Percentiles rank a stretch among this genome's conserved stretches.
Evolutionary conservation across 2,113 vertebrate species (phyloP).

Genomic region (Alosa alosa): DNA sequence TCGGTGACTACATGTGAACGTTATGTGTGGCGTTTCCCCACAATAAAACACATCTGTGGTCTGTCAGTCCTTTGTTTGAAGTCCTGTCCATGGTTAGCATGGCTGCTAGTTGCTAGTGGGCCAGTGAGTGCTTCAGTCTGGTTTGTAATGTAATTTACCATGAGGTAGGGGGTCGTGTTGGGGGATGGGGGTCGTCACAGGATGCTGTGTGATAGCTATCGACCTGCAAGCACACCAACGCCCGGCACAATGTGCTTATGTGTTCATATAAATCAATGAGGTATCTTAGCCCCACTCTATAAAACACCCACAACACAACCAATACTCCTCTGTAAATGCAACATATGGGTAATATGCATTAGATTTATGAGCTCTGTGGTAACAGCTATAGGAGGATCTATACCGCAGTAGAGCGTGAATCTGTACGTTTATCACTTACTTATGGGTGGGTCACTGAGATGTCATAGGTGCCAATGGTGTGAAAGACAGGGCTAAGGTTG

Average conservation of each 20-base stretch:
- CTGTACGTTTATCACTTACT: not conserved
- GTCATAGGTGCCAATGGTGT: not conserved
- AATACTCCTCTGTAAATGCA: not conserved
- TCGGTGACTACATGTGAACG: not conserved
- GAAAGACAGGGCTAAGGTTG: not conserved
- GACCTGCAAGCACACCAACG: constrained; percentile 26
- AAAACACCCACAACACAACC: not conserved
- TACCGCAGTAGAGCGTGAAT: not conserved
- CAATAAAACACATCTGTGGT: not conserved
- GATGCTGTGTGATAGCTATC: constrained; percentile 29
- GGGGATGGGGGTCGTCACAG: not conserved
- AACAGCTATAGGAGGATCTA: not conserved
- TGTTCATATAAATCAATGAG: not conserved
- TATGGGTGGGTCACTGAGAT: not conserved
- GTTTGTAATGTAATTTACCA: not conserved
- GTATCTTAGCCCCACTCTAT: not conserved
- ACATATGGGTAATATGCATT: not conserved
- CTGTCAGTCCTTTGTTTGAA: not conserved
- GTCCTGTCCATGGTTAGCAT: not conserved
- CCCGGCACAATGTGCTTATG: not conserved
- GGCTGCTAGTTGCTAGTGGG: not conserved
- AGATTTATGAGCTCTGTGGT: not conserved
- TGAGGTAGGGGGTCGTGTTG: no score
- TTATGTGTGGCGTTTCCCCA: not conserved
- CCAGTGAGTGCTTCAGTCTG: not conserved